A percentile compares a stretch with the other conserved stretches of the same genome.
phyloP scores from a whole-genome alignment of 2,888 invertebrate genomes.

The Parochlus steinenii region DNA sequence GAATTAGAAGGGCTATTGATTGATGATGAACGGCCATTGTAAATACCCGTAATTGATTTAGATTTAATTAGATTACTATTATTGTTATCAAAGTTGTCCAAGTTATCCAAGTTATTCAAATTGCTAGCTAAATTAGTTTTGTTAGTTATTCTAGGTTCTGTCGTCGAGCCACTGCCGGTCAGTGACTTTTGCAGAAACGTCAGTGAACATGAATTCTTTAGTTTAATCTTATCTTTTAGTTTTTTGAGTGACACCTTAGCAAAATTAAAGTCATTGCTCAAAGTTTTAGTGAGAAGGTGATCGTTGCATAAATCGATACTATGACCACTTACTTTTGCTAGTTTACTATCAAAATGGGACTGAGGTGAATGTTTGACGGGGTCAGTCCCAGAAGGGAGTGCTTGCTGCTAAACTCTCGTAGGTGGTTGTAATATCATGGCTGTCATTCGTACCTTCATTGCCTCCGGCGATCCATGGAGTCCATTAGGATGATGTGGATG shows the following conservation, averaged over 20 bases:
- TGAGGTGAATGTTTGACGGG: constrained; percentile 8
- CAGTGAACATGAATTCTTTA: constrained; percentile 8
- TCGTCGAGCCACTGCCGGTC: neutral
- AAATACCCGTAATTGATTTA: constrained; percentile 9
- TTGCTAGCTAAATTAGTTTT: neutral
- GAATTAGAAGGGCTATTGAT: too few species aligned
- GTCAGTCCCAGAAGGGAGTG: constrained; percentile 23
- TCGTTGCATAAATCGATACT: constrained; percentile 13
- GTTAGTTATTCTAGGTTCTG: neutral
- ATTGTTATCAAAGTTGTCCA: constrained; percentile 5
- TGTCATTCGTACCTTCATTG: constrained; percentile 79
- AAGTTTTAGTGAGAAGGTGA: constrained; percentile 17
- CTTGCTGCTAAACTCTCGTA: constrained; percentile 56
- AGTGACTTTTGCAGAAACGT: constrained; percentile 6
- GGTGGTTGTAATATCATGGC: constrained; percentile 80
- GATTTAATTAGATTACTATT: constrained; percentile 11
- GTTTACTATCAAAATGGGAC: constrained; percentile 11
- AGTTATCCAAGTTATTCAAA: neutral
- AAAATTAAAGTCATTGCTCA: constrained; percentile 17
- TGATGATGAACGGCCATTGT: too few species aligned
- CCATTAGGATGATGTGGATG: constrained; percentile 19
- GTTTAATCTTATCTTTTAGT: constrained; percentile 7
- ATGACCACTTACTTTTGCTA: constrained; percentile 16
- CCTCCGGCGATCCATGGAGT: constrained; percentile 44
- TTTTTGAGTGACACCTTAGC: constrained; percentile 7